Percentiles rank a stretch among this genome's conserved stretches.
Conservation (phyloP, 2,888 invertebrate species). For the Schizotus pectinicornis region DNA sequence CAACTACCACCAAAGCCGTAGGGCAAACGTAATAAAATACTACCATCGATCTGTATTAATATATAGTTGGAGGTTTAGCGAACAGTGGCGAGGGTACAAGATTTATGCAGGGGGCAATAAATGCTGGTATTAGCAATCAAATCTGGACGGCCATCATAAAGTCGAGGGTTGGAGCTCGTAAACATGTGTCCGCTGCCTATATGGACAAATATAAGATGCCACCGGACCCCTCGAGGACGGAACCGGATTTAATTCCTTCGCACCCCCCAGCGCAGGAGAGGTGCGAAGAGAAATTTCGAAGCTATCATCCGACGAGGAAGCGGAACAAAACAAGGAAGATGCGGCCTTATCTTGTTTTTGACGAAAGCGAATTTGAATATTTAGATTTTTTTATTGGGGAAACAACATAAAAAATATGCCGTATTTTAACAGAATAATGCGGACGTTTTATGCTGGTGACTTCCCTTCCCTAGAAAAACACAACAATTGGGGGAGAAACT, state of each 20-base stretch:
- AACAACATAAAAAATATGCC: slow-evolving; percentile 13
- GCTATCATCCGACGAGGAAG: no score
- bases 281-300: no score
- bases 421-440: slow-evolving; percentile 6
- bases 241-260: background rate
- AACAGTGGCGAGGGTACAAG: slow-evolving; percentile 42
- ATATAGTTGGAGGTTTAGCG: slow-evolving; percentile 32
- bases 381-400: slow-evolving; percentile 10
- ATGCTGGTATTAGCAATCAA: slow-evolving; percentile 53
- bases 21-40: background rate
- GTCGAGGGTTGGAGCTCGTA: slow-evolving; percentile 50
- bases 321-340: no score
- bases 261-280: no score
- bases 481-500: slow-evolving; percentile 10
- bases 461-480: slow-evolving; percentile 13
- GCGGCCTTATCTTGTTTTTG: background rate
- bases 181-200: slow-evolving; percentile 50
- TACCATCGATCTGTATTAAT: slow-evolving; percentile 33
- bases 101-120: slow-evolving; percentile 54
- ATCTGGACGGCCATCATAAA: slow-evolving; percentile 50
- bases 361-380: slow-evolving; percentile 15
- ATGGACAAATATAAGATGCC: slow-evolving; percentile 42
- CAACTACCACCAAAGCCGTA: background rate
- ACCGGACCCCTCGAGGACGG: slow-evolving; percentile 4
- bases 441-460: slow-evolving; percentile 17